Percentiles rank a stretch among this genome's conserved stretches.
phyloP scores from a whole-genome alignment of 2,113 vertebrate species.

The Fregetta grallaria region DNA sequence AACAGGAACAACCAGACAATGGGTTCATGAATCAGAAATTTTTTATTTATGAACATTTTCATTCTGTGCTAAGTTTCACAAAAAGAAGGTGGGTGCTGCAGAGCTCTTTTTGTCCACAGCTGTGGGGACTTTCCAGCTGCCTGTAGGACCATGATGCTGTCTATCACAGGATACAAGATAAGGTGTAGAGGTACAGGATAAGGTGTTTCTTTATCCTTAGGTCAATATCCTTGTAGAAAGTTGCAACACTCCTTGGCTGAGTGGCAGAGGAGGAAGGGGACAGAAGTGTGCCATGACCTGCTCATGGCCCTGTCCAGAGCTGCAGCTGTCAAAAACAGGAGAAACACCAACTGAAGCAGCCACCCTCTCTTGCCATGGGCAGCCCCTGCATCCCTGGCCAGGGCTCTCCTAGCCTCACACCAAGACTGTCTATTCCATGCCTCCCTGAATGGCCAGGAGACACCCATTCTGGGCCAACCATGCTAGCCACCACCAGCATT shows the following conservation, averaged over 20 bases:
- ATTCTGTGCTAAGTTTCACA: neutral
- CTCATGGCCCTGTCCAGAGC: neutral
- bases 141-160: neutral
- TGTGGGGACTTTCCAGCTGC: neutral
- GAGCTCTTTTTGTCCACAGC: neutral
- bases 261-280: neutral
- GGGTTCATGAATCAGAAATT: neutral
- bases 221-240: neutral
- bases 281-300: neutral
- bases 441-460: too few species aligned
- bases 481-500: too few species aligned
- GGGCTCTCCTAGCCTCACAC: too few species aligned
- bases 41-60: neutral
- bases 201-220: neutral
- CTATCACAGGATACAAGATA: neutral
- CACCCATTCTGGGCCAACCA: too few species aligned
- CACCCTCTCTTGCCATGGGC: too few species aligned
- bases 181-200: neutral
- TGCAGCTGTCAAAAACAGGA: too few species aligned
- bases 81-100: neutral
- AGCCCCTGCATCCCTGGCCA: too few species aligned
- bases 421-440: too few species aligned
- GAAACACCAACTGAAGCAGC: too few species aligned
- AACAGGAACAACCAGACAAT: neutral
- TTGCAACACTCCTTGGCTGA: neutral